Conservation (phyloP, 2,113 vertebrate species). For the Haliaeetus leucogaster region DNA sequence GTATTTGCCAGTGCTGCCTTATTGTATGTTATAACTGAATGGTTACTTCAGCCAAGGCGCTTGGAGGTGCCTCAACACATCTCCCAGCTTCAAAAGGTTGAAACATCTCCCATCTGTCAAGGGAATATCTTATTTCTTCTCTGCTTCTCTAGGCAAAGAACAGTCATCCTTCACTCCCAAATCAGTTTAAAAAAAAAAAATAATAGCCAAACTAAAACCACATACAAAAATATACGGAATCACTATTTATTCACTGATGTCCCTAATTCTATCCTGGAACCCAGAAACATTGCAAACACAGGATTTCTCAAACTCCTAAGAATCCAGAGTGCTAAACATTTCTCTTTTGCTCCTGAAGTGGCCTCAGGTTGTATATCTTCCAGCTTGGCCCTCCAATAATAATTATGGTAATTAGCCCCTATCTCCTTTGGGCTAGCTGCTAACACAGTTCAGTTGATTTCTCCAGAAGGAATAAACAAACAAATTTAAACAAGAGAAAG, state of each 20-base stretch:
- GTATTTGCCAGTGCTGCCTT: background rate
- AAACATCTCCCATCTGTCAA: background rate
- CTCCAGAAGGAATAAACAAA: background rate
- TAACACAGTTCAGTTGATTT: background rate
- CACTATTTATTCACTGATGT: background rate
- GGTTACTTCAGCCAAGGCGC: background rate
- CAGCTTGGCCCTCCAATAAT: background rate
- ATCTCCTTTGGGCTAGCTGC: background rate
- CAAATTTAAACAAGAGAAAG: background rate
- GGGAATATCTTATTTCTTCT: background rate
- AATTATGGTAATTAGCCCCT: background rate
- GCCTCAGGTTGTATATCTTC: background rate
- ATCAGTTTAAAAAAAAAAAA: background rate
- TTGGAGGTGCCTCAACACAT: background rate
- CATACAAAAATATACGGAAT: background rate
- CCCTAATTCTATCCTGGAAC: background rate
- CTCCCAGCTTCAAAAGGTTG: background rate
- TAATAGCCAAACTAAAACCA: background rate
- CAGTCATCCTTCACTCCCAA: background rate
- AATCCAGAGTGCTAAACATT: background rate
- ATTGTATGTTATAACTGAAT: background rate
- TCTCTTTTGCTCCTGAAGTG: background rate
- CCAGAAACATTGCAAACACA: background rate
- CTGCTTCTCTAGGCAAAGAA: background rate
- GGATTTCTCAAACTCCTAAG: background rate